A percentile compares a stretch with the other conserved stretches of the same genome.
Evolutionary conservation across 1,140 invertebrate species (phyloP).

Genomic region (Lepidurus apus): DNA sequence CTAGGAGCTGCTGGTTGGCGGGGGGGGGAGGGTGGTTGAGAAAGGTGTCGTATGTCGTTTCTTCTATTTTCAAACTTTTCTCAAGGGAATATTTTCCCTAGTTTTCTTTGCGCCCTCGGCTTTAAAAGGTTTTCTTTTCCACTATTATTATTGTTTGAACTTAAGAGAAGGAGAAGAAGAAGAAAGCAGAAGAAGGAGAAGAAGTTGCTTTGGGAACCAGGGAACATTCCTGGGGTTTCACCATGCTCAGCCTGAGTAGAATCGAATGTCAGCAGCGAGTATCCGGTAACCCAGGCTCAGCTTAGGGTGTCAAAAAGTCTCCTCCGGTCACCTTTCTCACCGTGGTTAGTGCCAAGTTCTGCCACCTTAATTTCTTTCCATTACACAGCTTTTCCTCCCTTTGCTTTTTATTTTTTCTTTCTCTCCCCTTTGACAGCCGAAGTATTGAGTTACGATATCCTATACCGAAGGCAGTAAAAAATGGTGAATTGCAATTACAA

Average conservation of each 20-base stretch:
- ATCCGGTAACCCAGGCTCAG: not conserved
- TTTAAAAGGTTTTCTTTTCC: not conserved
- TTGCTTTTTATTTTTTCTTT: not conserved
- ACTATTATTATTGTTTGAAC: slow-evolving; percentile 1
- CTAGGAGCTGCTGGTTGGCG: not conserved
- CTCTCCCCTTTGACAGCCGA: not conserved
- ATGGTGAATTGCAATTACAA: not conserved
- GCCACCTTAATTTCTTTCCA: slow-evolving; percentile 21
- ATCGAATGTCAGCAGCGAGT: not conserved
- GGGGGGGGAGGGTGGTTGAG: not conserved
- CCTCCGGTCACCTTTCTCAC: slow-evolving; percentile 3
- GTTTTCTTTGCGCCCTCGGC: not conserved
- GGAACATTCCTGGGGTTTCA: slow-evolving; percentile 15
- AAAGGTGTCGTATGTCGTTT: slow-evolving; percentile 9
- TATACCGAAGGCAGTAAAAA: not conserved
- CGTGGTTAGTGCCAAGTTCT: not conserved
- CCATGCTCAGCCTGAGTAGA: slow-evolving; percentile 5
- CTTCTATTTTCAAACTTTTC: not conserved
- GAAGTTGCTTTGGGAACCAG: not conserved
- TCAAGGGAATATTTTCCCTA: not conserved
- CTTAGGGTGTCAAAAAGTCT: not conserved
- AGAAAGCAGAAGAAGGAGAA: not conserved
- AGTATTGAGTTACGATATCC: slow-evolving; percentile 9
- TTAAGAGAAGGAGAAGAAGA: too few relatives aligned
- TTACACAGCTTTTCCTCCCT: not conserved